Evolutionary conservation across 2,888 invertebrate genomes (phyloP).

Genomic region (Scrobipalpa costella): DNA sequence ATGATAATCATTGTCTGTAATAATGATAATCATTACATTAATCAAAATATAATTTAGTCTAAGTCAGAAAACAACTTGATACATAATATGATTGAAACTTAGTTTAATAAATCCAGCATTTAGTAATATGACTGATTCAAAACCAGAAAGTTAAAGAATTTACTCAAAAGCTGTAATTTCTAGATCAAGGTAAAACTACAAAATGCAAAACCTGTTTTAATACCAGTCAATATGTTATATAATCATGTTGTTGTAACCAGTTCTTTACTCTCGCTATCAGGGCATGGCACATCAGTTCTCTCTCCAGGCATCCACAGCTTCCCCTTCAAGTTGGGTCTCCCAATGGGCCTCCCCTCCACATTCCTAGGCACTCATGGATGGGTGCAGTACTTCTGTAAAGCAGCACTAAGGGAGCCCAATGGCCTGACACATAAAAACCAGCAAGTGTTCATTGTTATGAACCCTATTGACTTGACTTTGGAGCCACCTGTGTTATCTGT

Average conservation of each 20-base stretch:
- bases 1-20: too few relatives aligned
- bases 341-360: slow-evolving; percentile 94
- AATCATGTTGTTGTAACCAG: background rate
- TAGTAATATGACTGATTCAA: too few relatives aligned
- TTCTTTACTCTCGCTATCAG: slow-evolving; percentile 62
- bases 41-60: too few relatives aligned
- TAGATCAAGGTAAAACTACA: background rate
- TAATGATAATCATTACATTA: too few relatives aligned
- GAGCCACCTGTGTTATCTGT: slow-evolving; percentile 94
- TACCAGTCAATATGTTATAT: background rate
- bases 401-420: slow-evolving; percentile 92
- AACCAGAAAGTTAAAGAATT: too few relatives aligned
- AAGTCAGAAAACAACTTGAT: too few relatives aligned
- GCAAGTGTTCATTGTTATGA: slow-evolving; percentile 98
- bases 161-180: background rate
- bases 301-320: slow-evolving; percentile 97
- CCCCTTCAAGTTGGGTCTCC: slow-evolving; percentile 95
- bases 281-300: slow-evolving; percentile 90
- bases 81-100: too few relatives aligned
- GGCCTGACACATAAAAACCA: slow-evolving; percentile 96
- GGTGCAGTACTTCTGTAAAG: slow-evolving; percentile 97
- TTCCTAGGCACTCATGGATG: slow-evolving; percentile 96
- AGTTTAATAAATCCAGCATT: too few relatives aligned
- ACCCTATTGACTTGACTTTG: slow-evolving; percentile 94
- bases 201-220: background rate